Base-by-base conservation (phyloP, 2,797 vertebrate species). In the Spheniscus humboldti region DNA sequence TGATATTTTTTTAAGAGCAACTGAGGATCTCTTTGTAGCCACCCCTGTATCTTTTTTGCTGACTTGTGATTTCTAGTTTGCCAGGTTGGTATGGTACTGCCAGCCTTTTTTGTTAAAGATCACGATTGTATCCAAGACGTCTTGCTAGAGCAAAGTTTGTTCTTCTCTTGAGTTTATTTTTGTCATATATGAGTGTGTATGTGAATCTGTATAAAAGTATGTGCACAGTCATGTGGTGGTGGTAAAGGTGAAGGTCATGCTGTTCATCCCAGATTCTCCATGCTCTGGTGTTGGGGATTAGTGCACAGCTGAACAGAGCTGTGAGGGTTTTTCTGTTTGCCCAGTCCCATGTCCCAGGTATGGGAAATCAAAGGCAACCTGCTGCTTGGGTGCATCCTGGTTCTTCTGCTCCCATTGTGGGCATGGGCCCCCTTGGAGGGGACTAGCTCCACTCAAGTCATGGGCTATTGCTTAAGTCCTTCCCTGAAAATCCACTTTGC, bases 181-280 rank as follows among this genome's bases (percentile, higher is more conserved):
- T 72, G 45, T 68, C 3, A 4, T 18, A 10, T 57, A 11, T 68
- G 18, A 39, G 47, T 52, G 6, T 52, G 3, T 28, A 15, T 47
- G 4, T 69, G 53, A 30, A 10, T 60, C 35, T 28, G 1, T 69
- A 4, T 56, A 50, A 25, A 89, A 59, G 8, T 6, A 31, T 9
- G 39, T 0, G 3, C 6, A 3, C 1, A 19, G 39, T 64, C 19
- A 15, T 8, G 8, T 30, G 4, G 6, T 33, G 4, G 7, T 75
- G 15, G 28, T 69, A 18, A 47, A 52, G 18, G 50, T 28, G 19
- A 52, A 48, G 7, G 50, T 62, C n/a, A 8, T 27, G 23, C 12
- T 31, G 13, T 48, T 81, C 28, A 17, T 78, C 31, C 41, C 18
- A 17, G 11, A n/a, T 62, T 84, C 16, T 63, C 50, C 4, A 0